Conservation (phyloP, 2,888 invertebrate species). For the Capitulum mitella region DNA sequence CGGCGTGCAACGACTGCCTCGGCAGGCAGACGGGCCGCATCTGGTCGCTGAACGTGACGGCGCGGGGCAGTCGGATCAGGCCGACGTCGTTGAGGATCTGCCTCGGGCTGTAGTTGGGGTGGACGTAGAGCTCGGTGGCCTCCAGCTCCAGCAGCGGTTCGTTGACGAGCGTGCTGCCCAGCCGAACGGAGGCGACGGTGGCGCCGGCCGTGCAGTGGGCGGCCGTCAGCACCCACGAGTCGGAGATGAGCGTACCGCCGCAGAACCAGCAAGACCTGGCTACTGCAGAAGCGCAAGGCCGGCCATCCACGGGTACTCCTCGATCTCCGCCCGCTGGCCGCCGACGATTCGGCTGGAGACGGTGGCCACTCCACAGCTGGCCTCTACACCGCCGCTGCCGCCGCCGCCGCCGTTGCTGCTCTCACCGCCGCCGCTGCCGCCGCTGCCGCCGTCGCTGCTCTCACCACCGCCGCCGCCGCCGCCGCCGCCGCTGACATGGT, state of each 20-base stretch:
- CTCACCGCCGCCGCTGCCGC: not conserved
- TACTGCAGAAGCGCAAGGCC: not conserved
- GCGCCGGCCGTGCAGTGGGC: not conserved
- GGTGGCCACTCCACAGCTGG: not conserved
- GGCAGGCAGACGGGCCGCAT: slow-evolving; percentile 32
- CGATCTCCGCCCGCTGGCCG: not conserved
- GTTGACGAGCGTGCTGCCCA: not conserved
- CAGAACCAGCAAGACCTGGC: not conserved
- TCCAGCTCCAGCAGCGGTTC: not conserved
- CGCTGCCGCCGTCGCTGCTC: not conserved
- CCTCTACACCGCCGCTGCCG: not conserved
- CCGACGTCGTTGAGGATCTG: slow-evolving; percentile 29
- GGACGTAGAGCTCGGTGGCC: slow-evolving; percentile 25
- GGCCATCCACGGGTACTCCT: slow-evolving; percentile 22
- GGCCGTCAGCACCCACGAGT: not conserved
- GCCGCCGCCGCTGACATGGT: too few relatives aligned
- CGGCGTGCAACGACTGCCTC: not conserved
- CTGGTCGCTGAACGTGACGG: slow-evolving; percentile 26
- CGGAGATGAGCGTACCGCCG: not conserved
- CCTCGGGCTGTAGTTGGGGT: slow-evolving; percentile 29
- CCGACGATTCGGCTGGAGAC: not conserved
- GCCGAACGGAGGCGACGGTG: not conserved
- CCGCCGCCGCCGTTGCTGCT: not conserved
- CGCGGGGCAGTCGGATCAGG: slow-evolving; percentile 27
- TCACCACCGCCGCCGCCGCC: not conserved